These are phyloP conservation scores for Hippocampus zosterae DNA, from an alignment of 2,113 vertebrate genomes.

Conservation along the genomic window DNA sequence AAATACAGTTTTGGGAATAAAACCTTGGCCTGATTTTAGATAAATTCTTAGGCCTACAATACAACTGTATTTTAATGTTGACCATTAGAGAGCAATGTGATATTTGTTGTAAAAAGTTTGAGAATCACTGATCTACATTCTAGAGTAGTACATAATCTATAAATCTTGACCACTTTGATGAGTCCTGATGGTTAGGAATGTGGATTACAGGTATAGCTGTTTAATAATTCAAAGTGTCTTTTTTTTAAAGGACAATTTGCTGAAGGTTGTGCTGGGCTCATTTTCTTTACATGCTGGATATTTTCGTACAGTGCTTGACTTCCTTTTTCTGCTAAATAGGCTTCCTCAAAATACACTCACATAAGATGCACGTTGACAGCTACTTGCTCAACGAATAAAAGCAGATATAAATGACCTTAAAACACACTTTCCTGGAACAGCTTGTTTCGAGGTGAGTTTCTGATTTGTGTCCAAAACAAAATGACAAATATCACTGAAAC, in stretches of 20 bases:
- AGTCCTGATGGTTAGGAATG: background rate
- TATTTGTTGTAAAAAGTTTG: too few relatives aligned
- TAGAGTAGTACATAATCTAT: too few relatives aligned
- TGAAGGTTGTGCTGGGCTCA: background rate
- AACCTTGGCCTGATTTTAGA: too few relatives aligned
- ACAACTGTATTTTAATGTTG: too few relatives aligned
- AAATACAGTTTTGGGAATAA: too few relatives aligned
- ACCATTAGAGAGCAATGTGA: too few relatives aligned
- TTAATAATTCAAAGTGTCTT: background rate
- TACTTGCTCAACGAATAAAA: background rate
- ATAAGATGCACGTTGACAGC: background rate
- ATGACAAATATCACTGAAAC: background rate
- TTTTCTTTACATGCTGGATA: background rate
- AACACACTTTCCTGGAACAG: background rate
- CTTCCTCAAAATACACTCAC: background rate
- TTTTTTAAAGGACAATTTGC: background rate
- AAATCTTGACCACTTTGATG: background rate
- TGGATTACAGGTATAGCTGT: background rate
- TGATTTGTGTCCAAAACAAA: background rate
- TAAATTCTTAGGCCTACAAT: too few relatives aligned
- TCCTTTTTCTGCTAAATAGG: background rate
- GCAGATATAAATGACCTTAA: background rate
- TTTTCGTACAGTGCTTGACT: background rate
- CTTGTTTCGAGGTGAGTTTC: background rate
- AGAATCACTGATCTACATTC: too few relatives aligned